Conservation (phyloP, 1,140 invertebrate species). For the Drosophila albomicans region DNA sequence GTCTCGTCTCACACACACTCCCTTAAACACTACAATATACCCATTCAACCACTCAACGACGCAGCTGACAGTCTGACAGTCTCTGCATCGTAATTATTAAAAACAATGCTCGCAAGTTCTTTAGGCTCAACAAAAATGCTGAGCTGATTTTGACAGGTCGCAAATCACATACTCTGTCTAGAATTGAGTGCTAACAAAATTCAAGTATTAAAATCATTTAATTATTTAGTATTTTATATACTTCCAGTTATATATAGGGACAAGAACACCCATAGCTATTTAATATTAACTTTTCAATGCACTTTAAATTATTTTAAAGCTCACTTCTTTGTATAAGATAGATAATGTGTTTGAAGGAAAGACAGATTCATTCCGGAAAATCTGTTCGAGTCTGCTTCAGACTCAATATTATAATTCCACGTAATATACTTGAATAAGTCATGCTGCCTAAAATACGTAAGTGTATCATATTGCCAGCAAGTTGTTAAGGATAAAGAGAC, state of each 20-base stretch:
- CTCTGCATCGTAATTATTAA: slow-evolving; percentile 74
- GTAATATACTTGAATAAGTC: neutral
- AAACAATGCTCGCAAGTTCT: slow-evolving; percentile 37
- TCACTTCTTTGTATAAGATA: no score
- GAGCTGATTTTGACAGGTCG: neutral
- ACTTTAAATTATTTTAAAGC: no score
- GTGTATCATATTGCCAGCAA: slow-evolving; percentile 12
- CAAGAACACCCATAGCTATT: no score
- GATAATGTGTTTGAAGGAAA: no score
- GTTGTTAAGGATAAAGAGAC: neutral
- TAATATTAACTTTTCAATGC: no score
- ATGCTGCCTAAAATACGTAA: neutral
- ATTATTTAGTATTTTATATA: no score
- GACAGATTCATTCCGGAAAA: no score
- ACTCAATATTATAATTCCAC: no score
- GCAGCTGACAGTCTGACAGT: slow-evolving; percentile 61
- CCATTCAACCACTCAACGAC: slow-evolving; percentile 10
- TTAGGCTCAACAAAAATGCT: slow-evolving; percentile 1
- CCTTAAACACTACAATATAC: neutral
- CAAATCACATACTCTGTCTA: neutral
- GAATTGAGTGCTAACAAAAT: neutral
- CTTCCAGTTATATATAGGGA: no score
- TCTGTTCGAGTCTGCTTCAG: no score
- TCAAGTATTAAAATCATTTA: neutral
- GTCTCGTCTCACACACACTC: neutral